These are phyloP conservation scores for Palloptera scutellata DNA, from an alignment of 2,888 invertebrate species.

Conservation along the genomic window DNA sequence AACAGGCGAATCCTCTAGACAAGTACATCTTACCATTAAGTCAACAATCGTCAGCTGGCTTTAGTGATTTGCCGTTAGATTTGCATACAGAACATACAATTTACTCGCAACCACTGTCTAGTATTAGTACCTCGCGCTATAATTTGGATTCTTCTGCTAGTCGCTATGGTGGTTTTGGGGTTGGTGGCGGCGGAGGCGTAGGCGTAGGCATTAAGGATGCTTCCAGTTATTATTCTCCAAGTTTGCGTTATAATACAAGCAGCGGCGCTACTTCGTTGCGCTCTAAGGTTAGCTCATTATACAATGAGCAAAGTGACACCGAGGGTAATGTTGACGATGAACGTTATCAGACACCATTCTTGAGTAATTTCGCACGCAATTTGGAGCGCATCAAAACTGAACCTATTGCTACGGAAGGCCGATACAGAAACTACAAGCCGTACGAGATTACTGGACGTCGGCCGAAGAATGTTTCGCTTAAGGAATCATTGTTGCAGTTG, in stretches of 20 bases:
- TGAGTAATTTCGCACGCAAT: slow-evolving; percentile 53
- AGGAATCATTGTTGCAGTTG: slow-evolving; percentile 46
- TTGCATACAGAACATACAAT: background rate
- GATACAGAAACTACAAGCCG: background rate
- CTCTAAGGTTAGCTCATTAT: background rate
- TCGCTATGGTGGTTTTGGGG: too few relatives aligned
- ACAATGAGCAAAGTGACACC: slow-evolving; percentile 39
- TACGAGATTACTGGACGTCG: slow-evolving; percentile 32
- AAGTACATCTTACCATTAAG: background rate
- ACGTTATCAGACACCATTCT: slow-evolving; percentile 46
- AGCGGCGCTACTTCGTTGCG: too few relatives aligned
- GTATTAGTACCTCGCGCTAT: too few relatives aligned
- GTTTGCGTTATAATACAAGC: too few relatives aligned
- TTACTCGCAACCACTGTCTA: too few relatives aligned
- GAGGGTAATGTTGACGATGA: slow-evolving; percentile 39
- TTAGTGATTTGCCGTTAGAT: background rate
- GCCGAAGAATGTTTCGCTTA: slow-evolving; percentile 18
- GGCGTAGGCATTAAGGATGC: too few relatives aligned
- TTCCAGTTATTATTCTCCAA: too few relatives aligned
- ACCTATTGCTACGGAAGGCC: slow-evolving; percentile 3
- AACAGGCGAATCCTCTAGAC: background rate
- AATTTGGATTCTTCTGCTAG: too few relatives aligned
- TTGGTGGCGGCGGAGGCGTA: too few relatives aligned
- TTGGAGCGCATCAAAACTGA: slow-evolving; percentile 40
- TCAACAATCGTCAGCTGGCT: too few relatives aligned